Evolutionary conservation across 2,797 vertebrate species (phyloP).

Genomic region (Craterocephalus amniculus): DNA sequence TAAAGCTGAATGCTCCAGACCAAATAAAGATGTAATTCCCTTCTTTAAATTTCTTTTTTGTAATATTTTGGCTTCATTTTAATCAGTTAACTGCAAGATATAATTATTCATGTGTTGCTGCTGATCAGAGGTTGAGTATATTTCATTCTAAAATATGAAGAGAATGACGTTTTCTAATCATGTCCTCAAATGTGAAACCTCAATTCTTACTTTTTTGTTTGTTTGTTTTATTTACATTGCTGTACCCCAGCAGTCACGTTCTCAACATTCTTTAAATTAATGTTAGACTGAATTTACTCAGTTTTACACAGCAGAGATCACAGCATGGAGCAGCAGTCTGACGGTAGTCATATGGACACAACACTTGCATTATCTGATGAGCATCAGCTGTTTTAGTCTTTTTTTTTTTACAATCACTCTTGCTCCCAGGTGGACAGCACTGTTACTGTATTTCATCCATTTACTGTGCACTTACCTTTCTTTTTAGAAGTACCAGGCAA

Average conservation of each 20-base stretch:
- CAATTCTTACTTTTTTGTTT: background rate
- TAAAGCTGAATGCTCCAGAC: no score
- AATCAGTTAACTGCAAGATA: background rate
- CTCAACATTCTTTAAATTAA: background rate
- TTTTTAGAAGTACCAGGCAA: slow-evolving; percentile 89
- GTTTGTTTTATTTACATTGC: no score
- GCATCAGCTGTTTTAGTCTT: background rate
- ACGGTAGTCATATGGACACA: slow-evolving; percentile 6
- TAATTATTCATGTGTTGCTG: background rate
- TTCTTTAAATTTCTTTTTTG: no score
- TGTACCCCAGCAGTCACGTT: background rate
- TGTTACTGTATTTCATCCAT: background rate
- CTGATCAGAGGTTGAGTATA: background rate
- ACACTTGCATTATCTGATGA: background rate
- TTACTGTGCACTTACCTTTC: slow-evolving; percentile 84
- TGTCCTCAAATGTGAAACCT: background rate
- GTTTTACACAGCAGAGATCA: background rate
- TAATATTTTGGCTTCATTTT: background rate
- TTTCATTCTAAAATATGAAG: background rate
- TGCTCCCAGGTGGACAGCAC: background rate
- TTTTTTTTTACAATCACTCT: background rate
- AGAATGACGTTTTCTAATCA: background rate
- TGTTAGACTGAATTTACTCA: background rate
- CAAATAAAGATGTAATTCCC: no score
- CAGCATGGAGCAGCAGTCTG: background rate